A percentile compares a stretch with the other conserved stretches of the same genome.
Evolutionary conservation across 2,113 vertebrate genomes (phyloP).

Genomic region (Forbesichthys papilliferus): DNA sequence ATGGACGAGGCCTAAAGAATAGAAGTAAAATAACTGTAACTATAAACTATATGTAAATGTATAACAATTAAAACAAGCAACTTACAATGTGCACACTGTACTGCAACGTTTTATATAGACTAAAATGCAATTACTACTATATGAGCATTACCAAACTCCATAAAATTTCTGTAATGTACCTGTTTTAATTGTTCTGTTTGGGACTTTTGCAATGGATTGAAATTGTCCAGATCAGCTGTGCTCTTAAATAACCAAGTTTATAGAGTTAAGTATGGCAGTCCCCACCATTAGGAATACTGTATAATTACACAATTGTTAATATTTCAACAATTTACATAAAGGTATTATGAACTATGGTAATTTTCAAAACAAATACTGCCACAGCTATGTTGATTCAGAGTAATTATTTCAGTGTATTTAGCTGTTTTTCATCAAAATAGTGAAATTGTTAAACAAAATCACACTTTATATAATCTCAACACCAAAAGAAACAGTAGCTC

Average conservation of each 20-base stretch:
- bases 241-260: constrained; percentile 23
- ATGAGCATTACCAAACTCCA: not conserved
- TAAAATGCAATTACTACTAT: not conserved
- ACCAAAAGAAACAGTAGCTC: too few relatives aligned
- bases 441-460: too few relatives aligned
- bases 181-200: constrained; percentile 10
- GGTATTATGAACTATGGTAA: too few relatives aligned
- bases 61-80: not conserved
- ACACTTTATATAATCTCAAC: too few relatives aligned
- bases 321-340: not conserved
- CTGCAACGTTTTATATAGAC: not conserved
- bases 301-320: not conserved
- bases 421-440: too few relatives aligned
- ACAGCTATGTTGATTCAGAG: too few relatives aligned
- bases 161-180: constrained; percentile 17
- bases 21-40: not conserved
- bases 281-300: not conserved
- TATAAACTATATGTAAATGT: not conserved
- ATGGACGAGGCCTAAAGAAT: constrained; percentile 31
- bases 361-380: too few relatives aligned
- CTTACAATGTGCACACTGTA: not conserved
- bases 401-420: too few relatives aligned
- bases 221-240: constrained; percentile 16
- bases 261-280: not conserved
- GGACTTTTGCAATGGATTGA: constrained; percentile 25